Evolutionary conservation across 2,113 vertebrate species (phyloP), one percentile per base, ranked within the genome.

Genomic region (Psammodynastes pulverulentus): DNA sequence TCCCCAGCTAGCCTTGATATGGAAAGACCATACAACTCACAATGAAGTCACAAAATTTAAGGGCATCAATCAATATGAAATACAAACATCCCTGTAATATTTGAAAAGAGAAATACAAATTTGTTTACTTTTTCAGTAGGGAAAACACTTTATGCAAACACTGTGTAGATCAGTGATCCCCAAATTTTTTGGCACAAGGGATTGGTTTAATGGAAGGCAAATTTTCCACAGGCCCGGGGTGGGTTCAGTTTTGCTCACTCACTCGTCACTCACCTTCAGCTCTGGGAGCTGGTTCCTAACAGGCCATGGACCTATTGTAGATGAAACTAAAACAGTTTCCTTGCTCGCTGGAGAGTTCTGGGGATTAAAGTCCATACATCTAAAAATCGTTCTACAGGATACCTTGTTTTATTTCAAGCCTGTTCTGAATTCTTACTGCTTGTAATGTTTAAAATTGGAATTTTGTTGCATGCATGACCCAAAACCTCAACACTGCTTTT

Each of bases 251-350:
- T 67, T 67, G 29, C 26, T n/a, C 58, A 62, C 10, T 62, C 10
- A 13, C 9, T 62, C 4, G 1, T 2, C 29, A n/a, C 29, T n/a
- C 29, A 13, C 29, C 12, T 67, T 12, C 62, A 67, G 12, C 12
- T 62, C 1, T 62, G 58, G 13, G 10, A 62, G 4, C 26, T 29
- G 1, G 58, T 12, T 29, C 58, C 58, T 67, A 67, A n/a, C 12
- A 15, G 29, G 12, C 12, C 12, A 67, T 0, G 1, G 62, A n/a
- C 4, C 0, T 67, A 0, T n/a, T n/a, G 12, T n/a, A 15, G 12
- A n/a, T n/a, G 1, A 67, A 67, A 67, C 12, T 67, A 15, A 67
- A 67, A 67, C 1, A 58, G 24, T 58, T 26, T 0, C 23, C 56
- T 58, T 26, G 24, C 29, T 67, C 4, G 29, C 62, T n/a, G 62